A percentile compares a stretch with the other conserved stretches of the same genome.
Evolutionary conservation across 1,140 invertebrate species (phyloP).

Genomic region (Tetramorium alpestre): DNA sequence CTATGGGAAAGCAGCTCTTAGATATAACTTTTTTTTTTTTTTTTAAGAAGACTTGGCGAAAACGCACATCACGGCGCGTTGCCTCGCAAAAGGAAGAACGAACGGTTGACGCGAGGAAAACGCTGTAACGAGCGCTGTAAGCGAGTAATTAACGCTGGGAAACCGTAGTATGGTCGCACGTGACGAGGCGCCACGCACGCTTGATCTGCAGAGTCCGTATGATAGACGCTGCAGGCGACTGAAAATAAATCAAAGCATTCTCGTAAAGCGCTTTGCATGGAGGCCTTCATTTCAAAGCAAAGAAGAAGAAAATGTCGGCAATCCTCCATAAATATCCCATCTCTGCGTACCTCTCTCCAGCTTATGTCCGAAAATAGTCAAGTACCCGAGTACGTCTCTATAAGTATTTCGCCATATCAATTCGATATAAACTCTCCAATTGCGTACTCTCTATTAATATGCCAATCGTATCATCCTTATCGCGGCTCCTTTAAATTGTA

Average conservation of each 20-base stretch:
- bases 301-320: constrained; percentile 44
- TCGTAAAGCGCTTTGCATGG: constrained; percentile 43
- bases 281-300: constrained; percentile 50
- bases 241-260: constrained; percentile 59
- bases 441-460: not conserved
- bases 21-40: not conserved
- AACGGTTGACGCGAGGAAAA: not conserved
- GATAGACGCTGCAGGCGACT: constrained; percentile 43
- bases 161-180: not conserved
- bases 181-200: constrained; percentile 43
- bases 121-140: constrained; percentile 37
- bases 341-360: constrained; percentile 22
- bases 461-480: not conserved
- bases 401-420: constrained; percentile 31
- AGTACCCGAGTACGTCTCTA: constrained; percentile 5
- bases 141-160: constrained; percentile 37
- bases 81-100: not conserved
- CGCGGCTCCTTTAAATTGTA: not conserved
- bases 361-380: constrained; percentile 37
- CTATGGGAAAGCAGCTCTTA: not conserved
- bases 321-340: constrained; percentile 55
- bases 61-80: not conserved
- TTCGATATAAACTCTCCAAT: not conserved
- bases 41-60: not conserved
- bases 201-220: constrained; percentile 36